phyloP scores from a whole-genome alignment of 2,888 invertebrate genomes.

The Hydropsyche betteni region DNA sequence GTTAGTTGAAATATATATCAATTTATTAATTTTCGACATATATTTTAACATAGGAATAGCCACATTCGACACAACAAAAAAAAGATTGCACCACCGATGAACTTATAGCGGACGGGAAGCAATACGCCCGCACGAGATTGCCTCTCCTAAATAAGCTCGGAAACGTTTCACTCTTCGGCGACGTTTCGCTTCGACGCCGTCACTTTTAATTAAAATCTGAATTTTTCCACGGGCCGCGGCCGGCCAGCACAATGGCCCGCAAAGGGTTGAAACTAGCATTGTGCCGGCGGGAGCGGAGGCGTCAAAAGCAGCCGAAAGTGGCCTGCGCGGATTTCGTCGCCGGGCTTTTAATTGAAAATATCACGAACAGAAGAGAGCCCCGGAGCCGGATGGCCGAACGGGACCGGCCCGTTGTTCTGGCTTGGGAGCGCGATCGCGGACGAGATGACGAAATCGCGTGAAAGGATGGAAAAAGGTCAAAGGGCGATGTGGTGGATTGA shows the following conservation, averaged over 20 bases:
- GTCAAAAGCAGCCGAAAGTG: slow-evolving; percentile 18
- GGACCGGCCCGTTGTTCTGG: no score
- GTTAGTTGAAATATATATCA: no score
- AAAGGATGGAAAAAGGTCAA: no score
- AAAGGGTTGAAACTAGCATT: slow-evolving; percentile 20
- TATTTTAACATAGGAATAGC: no score
- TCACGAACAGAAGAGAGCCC: slow-evolving; percentile 3
- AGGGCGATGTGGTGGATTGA: no score
- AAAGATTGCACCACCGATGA: background rate
- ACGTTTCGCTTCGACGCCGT: background rate
- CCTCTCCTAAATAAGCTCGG: no score
- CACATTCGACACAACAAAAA: background rate
- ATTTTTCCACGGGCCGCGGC: background rate
- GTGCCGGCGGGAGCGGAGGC: background rate
- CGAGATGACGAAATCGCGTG: no score
- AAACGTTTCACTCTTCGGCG: no score
- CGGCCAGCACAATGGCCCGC: background rate
- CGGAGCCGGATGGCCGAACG: no score
- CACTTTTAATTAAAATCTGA: slow-evolving; percentile 10
- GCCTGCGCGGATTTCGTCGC: slow-evolving; percentile 3
- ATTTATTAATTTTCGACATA: no score
- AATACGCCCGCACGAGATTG: background rate
- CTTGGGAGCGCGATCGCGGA: no score
- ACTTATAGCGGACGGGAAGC: background rate
- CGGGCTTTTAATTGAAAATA: slow-evolving; percentile 27